A percentile compares a stretch with the other conserved stretches of the same genome.
Evolutionary conservation across 92 coral and sea anemone species (phyloP).

Genomic region (Umimayanthus chanpuru): DNA sequence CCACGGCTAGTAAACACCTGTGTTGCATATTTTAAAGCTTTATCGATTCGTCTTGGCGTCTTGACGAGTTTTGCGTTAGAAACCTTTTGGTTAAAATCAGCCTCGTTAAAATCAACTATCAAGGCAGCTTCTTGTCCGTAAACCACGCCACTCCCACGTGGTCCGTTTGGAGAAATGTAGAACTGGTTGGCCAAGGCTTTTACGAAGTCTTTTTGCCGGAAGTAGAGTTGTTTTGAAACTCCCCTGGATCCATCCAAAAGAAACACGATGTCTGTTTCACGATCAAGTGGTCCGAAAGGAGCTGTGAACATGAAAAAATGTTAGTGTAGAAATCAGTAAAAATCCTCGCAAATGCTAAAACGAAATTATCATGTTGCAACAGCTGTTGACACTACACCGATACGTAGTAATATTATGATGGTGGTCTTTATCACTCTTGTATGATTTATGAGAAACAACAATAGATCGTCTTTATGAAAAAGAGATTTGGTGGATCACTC

Average conservation of each 20-base stretch:
- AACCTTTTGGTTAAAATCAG: conserved; percentile 21
- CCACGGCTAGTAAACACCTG: conserved; percentile 11
- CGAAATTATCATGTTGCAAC: too few relatives aligned
- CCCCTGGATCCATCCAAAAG: conserved; percentile 58
- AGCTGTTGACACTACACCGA: too few relatives aligned
- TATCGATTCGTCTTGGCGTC: conserved; percentile 34
- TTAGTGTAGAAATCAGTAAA: too few relatives aligned
- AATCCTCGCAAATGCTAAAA: too few relatives aligned
- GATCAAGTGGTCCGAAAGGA: conserved; percentile 41
- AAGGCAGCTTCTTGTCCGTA: conserved; percentile 10
- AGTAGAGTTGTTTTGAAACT: conserved; percentile 30
- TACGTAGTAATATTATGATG: too few relatives aligned
- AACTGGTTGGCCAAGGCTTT: conserved; percentile 57
- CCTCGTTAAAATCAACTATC: conserved; percentile 19
- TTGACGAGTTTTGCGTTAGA: conserved; percentile 14
- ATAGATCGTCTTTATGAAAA: too few relatives aligned
- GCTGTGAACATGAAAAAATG: conserved; percentile 9
- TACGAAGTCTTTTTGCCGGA: conserved; percentile 42
- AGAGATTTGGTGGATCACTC: too few relatives aligned
- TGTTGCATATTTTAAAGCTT: conserved; percentile 25
- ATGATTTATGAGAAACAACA: too few relatives aligned
- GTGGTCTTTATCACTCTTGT: too few relatives aligned
- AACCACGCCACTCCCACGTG: conserved; percentile 22
- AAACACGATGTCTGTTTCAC: conserved; percentile 46
- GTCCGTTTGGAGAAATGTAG: conserved; percentile 38